phyloP scores from a whole-genome alignment of 2,113 vertebrate species.

The Prochilodus magdalenae region DNA sequence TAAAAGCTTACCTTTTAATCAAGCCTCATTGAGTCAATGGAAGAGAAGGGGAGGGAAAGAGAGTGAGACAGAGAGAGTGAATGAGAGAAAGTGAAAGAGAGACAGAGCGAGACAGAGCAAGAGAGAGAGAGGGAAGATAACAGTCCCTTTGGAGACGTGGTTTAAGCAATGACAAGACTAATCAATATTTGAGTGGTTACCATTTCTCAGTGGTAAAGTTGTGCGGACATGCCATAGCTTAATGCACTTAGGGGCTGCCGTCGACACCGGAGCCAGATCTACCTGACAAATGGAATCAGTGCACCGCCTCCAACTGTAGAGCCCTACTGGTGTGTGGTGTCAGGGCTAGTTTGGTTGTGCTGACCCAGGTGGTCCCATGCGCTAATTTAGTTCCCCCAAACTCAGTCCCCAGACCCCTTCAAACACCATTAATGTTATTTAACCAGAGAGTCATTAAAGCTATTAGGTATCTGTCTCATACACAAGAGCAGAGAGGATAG shows the following conservation, averaged over 20 bases:
- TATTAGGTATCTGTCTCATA: slow-evolving; percentile 9
- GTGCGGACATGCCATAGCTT: slow-evolving; percentile 33
- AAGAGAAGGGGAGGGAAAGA: neutral
- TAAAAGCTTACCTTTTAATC: slow-evolving; percentile 41
- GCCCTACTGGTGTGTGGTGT: slow-evolving; percentile 35
- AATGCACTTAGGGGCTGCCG: slow-evolving; percentile 32
- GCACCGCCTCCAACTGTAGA: slow-evolving; percentile 27
- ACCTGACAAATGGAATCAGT: slow-evolving; percentile 55
- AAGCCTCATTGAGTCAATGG: slow-evolving; percentile 28
- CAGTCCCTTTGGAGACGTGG: slow-evolving; percentile 9
- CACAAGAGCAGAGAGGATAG: neutral
- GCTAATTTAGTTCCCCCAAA: slow-evolving; percentile 52
- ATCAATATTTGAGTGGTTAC: slow-evolving; percentile 48
- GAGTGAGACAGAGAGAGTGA: neutral
- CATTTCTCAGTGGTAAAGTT: slow-evolving; percentile 38
- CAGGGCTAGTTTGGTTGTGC: slow-evolving; percentile 41
- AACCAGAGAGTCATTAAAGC: slow-evolving; percentile 52
- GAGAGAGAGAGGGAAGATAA: neutral
- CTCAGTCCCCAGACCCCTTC: slow-evolving; percentile 3
- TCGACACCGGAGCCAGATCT: slow-evolving; percentile 12
- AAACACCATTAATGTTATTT: slow-evolving; percentile 43
- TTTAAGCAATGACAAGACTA: slow-evolving; percentile 48
- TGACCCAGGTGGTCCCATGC: neutral
- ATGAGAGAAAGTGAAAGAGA: neutral
- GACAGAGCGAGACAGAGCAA: neutral